Base-by-base conservation (phyloP, 2,113 vertebrate species). In the Spermophilus dauricus region DNA sequence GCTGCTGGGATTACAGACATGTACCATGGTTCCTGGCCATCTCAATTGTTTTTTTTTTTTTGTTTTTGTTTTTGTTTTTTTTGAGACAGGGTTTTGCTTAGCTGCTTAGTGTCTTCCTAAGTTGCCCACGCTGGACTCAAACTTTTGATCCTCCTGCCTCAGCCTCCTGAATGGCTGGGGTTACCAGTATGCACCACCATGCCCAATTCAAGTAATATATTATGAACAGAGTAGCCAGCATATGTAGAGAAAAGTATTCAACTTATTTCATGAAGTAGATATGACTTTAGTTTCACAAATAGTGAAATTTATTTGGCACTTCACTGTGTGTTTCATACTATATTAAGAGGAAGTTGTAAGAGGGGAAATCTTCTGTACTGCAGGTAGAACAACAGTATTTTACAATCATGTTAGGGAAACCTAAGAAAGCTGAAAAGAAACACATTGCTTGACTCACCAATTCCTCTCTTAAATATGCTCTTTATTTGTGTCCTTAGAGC, bases 331-430 rank as follows among this genome's bases (percentile, higher is more conserved):
- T 45, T 16, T n/a, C 10, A 32, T 28, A 30, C 8, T 82, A 75
- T 92, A 86, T 86, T 92, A 92, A 92, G 39, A 69, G 48, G 80
- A 65, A 96, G 22, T 77, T 4, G 24, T 28, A 91, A 96, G 78
- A 80, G 24, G 2, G 5, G 14, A 93, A 75, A 73, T 78, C 9
- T 96, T 84, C 6, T 73, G 72, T 0, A 58, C 10, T 67, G 6
- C 5, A 84, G 34, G 9, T 22, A 13, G 39, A 67, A 67, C 53
- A 73, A 81, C 67, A 83, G 82, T 11, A 73, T 90, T 72, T 65
- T 42, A 45, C 6, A 80, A 58, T 53, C n/a, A 61, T 14, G 42
- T 78, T 73, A 83, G 37, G 53, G 18, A 28, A 48, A 61, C 22
- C 37, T 61, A 78, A 45, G 61, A 80, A 45, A 70, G 45, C 28